Evolutionary conservation across 2,113 vertebrate genomes (phyloP).

Genomic region (Lontra canadensis): DNA sequence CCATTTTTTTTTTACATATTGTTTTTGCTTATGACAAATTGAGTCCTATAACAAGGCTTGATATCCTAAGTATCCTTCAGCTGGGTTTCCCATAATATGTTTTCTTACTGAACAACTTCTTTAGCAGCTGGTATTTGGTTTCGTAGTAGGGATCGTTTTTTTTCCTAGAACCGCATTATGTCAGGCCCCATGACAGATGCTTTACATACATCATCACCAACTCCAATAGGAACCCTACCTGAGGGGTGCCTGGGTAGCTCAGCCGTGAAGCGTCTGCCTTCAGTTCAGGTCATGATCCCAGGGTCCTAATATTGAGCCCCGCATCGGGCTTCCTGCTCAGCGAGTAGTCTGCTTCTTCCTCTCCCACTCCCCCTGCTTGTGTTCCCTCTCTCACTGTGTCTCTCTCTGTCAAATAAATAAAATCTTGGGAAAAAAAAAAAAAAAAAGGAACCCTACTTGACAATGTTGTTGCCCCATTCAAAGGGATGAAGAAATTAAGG

Average conservation of each 20-base stretch:
- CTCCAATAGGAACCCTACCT: not conserved
- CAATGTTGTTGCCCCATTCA: not conserved
- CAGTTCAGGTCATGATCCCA: too few species aligned
- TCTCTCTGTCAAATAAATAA: too few species aligned
- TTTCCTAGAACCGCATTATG: not conserved
- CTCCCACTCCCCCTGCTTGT: too few species aligned
- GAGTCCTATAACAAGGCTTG: slow-evolving; percentile 11
- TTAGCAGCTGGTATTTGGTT: not conserved
- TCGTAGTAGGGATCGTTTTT: not conserved
- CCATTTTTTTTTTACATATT: not conserved
- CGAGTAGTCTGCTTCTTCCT: too few species aligned
- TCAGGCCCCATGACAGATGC: not conserved
- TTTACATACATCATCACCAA: not conserved
- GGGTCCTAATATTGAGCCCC: too few species aligned
- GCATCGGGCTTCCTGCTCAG: too few species aligned
- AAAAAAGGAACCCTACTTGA: too few species aligned
- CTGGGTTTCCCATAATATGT: not conserved
- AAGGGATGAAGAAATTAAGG: not conserved
- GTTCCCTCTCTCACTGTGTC: too few species aligned
- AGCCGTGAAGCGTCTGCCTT: too few species aligned
- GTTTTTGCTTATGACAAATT: slow-evolving; percentile 21
- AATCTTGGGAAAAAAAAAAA: too few species aligned
- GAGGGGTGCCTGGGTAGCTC: too few species aligned
- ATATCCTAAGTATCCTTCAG: slow-evolving; percentile 4
- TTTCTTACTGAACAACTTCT: not conserved